These are phyloP conservation scores for Oreonectes daqikongensis DNA, from an alignment of 2,797 vertebrate genomes.

Conservation along the genomic window DNA sequence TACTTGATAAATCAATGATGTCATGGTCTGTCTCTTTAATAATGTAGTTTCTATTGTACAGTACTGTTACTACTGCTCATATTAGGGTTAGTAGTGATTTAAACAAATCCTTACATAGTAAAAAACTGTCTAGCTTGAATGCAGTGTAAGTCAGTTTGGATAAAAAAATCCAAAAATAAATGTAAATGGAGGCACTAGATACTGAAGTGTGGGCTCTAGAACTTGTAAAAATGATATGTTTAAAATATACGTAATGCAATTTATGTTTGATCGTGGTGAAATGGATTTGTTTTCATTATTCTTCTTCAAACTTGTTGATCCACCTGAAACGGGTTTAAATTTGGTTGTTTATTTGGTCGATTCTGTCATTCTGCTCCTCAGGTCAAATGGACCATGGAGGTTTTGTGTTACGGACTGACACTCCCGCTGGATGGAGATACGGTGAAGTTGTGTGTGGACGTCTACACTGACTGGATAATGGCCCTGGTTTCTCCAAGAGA, in stretches of 20 bases:
- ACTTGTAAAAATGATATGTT: neutral
- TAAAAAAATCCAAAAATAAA: too few relatives aligned
- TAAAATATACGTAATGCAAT: neutral
- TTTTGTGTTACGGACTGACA: conserved; percentile 89
- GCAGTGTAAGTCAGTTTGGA: neutral
- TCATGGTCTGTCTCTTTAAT: neutral
- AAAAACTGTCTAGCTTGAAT: neutral
- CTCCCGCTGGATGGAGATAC: conserved; percentile 90
- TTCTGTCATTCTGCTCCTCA: conserved; percentile 55
- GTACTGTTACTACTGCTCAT: neutral
- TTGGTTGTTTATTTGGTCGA: conserved; percentile 11
- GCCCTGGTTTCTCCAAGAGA: conserved; percentile 85
- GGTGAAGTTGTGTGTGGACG: conserved; percentile 90
- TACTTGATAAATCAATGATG: neutral
- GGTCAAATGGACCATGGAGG: conserved; percentile 98
- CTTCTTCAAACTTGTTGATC: neutral
- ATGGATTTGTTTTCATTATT: neutral
- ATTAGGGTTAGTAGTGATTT: neutral
- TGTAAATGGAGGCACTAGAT: too few relatives aligned
- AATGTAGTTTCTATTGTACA: neutral
- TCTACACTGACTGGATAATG: conserved; percentile 95
- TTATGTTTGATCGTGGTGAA: too few relatives aligned
- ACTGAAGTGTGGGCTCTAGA: neutral
- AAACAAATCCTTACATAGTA: neutral
- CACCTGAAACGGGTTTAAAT: too few relatives aligned